Conservation (phyloP, 2,888 invertebrate species). For the Oasisia sp. region DNA sequence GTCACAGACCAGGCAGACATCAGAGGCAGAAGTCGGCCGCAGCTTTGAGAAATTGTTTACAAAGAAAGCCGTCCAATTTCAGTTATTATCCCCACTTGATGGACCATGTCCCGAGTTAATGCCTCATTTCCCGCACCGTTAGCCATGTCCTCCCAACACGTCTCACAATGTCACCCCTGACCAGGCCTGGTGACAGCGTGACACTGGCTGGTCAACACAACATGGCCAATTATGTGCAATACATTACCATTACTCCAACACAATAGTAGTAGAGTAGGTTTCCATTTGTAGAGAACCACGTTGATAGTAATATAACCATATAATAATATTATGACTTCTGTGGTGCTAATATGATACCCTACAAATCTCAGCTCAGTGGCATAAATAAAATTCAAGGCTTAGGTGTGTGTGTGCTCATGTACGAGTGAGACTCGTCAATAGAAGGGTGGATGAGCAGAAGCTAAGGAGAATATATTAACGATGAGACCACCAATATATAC, state of each 20-base stretch:
- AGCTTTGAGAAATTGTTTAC: background rate
- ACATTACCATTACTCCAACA: background rate
- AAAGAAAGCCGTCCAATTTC: background rate
- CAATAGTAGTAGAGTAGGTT: background rate
- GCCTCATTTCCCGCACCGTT: background rate
- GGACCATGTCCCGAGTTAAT: background rate
- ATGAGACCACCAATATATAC: too few relatives aligned
- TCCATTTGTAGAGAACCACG: background rate
- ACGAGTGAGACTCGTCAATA: too few relatives aligned
- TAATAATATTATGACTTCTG: background rate
- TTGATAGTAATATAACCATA: background rate
- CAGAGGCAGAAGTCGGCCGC: background rate
- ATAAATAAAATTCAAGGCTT: too few relatives aligned
- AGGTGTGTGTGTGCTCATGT: too few relatives aligned
- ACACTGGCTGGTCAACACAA: background rate
- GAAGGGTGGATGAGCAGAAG: too few relatives aligned
- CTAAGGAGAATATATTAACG: too few relatives aligned
- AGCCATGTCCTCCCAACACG: background rate
- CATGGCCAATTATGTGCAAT: background rate
- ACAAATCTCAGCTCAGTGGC: too few relatives aligned
- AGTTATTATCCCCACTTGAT: background rate
- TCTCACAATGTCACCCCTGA: background rate
- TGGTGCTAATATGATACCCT: too few relatives aligned
- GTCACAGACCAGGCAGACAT: too few relatives aligned
- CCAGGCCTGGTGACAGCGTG: background rate